Evolutionary conservation across 2,113 vertebrate species (phyloP), one percentile per base, ranked within the genome.

Genomic region (Nesogale talazaci): DNA sequence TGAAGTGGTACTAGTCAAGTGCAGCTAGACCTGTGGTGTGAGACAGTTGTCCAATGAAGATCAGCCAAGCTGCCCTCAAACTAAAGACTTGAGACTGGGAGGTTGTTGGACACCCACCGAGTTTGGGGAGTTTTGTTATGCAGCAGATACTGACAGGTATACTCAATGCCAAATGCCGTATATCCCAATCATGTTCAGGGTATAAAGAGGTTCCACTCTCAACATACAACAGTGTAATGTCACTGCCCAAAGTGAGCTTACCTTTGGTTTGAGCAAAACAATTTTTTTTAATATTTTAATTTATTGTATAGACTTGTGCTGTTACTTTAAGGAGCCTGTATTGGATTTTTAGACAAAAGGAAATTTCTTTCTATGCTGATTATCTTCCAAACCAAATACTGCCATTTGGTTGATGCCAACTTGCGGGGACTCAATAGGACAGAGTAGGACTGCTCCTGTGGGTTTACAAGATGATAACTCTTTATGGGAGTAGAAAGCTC

Each of bases 261-360:
- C 25, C 56, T 83, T 85, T 80, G 36, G 12, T 67, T 86, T 85
- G 76, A 22, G 20, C 56, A 46, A 88, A 87, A 78, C 20, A 86
- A 31, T 38, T 38, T 52, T 75, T 85, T 91, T 11, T 19, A 25
- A 22, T 61, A 5, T 3, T 61, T 61, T 38, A 46, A 52, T 52
- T 52, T 52, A 52, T 52, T 52, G 46, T 52, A 52, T 12, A 52
- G 46, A 52, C 46, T 52, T 52, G 46, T 52, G 46, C 46, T 52
- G 46, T 52, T 92, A 95, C 96, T 95, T 92, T 93, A 96, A 86
- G 70, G 23, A 34, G n/a, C 72, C 86, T 78, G 2, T 61, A 36
- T 91, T 95, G 94, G 83, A 77, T 95, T 94, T 96, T 96, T 81
- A 95, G 40, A 93, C 65, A 36, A 96, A 97, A 36, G 1, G 6